Conservation (phyloP, 2,797 vertebrate genomes). For the Labroides dimidiatus region DNA sequence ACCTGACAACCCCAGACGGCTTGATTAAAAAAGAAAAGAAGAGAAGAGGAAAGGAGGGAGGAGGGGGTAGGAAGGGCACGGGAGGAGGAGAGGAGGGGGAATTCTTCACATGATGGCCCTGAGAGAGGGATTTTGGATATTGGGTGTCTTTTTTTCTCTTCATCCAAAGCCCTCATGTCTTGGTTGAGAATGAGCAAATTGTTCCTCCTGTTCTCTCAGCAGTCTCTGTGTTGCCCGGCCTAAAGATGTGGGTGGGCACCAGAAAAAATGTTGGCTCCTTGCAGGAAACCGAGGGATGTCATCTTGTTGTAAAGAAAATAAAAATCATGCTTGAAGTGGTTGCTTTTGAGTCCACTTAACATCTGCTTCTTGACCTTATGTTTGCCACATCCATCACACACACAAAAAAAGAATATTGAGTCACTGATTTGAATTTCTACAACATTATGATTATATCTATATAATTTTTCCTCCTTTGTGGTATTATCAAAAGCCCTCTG, state of each 20-base stretch:
- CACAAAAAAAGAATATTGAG: conserved; percentile 12
- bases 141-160: conserved; percentile 83
- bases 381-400: conserved; percentile 1
- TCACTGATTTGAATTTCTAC: background rate
- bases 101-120: conserved; percentile 87
- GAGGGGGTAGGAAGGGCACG: conserved; percentile 58
- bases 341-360: conserved; percentile 13
- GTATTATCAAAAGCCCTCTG: conserved; percentile 46
- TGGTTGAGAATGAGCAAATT: conserved; percentile 86
- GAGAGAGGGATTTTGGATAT: conserved; percentile 88
- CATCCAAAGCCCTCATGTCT: conserved; percentile 77
- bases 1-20: conserved; percentile 90
- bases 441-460: conserved; percentile 4
- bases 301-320: conserved; percentile 4
- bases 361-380: background rate
- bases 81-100: conserved; percentile 76
- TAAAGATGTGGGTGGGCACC: conserved; percentile 77
- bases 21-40: conserved; percentile 90
- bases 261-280: conserved; percentile 53
- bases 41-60: conserved; percentile 68
- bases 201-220: conserved; percentile 77
- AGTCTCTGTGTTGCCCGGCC: conserved; percentile 60
- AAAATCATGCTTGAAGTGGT: conserved; percentile 17
- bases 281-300: conserved; percentile 52
- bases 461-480: conserved; percentile 34